Evolutionary conservation across 2,113 vertebrate genomes (phyloP).

Genomic region (Crotalus tigris): DNA sequence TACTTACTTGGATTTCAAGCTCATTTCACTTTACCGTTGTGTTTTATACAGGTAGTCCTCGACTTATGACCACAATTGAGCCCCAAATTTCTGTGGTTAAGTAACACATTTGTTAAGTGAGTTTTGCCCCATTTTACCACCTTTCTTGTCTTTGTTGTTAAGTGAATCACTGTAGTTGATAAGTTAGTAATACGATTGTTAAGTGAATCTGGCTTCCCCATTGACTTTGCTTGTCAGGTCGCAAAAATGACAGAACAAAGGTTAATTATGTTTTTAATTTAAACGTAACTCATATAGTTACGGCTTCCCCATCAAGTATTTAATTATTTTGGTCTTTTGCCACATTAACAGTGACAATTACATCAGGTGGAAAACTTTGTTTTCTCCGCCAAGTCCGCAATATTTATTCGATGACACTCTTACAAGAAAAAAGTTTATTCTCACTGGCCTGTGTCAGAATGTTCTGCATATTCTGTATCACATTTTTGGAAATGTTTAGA

Average conservation of each 20-base stretch:
- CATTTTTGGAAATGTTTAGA: neutral
- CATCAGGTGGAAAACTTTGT: neutral
- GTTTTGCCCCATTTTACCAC: neutral
- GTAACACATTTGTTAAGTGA: neutral
- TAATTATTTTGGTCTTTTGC: neutral
- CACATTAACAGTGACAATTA: neutral
- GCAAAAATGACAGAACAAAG: neutral
- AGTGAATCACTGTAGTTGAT: neutral
- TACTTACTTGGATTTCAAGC: neutral
- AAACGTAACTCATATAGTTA: neutral
- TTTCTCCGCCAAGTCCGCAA: neutral
- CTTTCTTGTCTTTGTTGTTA: neutral
- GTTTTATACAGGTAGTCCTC: neutral
- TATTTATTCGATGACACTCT: neutral
- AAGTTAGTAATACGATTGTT: neutral
- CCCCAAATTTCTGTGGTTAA: neutral
- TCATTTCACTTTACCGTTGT: neutral
- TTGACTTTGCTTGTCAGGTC: neutral
- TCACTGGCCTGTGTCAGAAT: neutral
- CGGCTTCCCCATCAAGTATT: neutral
- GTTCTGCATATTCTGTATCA: neutral
- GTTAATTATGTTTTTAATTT: neutral
- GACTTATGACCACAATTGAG: neutral
- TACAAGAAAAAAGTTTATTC: neutral
- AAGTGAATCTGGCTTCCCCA: neutral